Conservation (phyloP, 2,113 vertebrate genomes). For the Orthonyx spaldingii region DNA sequence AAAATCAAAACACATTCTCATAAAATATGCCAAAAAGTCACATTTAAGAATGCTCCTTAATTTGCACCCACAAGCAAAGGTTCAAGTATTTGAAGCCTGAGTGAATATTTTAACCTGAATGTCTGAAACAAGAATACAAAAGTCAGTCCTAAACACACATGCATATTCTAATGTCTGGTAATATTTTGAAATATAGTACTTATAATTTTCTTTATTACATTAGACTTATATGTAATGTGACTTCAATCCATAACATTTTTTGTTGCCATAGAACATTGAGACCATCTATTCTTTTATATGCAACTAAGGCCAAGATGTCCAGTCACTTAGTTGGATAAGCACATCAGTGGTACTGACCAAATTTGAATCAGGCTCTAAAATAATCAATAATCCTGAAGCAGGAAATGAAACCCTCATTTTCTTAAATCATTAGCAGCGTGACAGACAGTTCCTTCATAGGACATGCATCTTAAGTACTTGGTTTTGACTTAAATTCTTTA, state of each 20-base stretch:
- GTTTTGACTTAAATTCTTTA: background rate
- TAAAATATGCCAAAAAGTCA: background rate
- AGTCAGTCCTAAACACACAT: background rate
- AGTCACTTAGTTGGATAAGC: background rate
- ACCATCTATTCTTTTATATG: background rate
- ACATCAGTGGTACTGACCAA: background rate
- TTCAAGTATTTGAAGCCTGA: background rate
- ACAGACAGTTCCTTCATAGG: background rate
- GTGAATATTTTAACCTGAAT: background rate
- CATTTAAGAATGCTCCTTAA: background rate
- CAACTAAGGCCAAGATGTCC: background rate
- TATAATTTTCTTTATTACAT: background rate
- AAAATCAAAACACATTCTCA: background rate
- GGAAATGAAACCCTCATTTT: background rate
- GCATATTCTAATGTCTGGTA: background rate
- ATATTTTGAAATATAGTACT: background rate
- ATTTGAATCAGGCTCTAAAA: background rate
- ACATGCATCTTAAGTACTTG: background rate
- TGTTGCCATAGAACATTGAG: background rate
- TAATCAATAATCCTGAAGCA: background rate
- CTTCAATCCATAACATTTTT: background rate
- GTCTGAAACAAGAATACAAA: background rate
- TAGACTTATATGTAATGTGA: background rate
- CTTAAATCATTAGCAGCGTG: background rate
- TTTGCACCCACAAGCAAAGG: background rate